phyloP scores from a whole-genome alignment of 2,797 vertebrate genomes.

The Halcyon badia region DNA sequence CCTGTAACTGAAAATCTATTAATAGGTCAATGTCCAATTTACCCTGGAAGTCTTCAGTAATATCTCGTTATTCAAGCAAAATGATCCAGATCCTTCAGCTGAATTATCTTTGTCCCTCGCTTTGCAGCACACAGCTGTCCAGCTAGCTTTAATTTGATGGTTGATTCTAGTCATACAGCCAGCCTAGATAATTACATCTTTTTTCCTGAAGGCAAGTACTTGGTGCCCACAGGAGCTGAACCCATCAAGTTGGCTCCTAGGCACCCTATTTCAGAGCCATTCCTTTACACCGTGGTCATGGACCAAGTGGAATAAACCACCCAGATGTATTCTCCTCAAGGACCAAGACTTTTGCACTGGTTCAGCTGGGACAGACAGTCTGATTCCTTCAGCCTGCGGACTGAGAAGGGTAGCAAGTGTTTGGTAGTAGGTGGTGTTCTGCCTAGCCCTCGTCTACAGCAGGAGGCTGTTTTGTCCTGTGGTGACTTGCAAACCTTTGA shows the following conservation, averaged over 20 bases:
- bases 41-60: neutral
- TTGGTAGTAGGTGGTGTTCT: neutral
- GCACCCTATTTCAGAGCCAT: neutral
- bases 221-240: neutral
- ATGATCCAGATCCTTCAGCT: neutral
- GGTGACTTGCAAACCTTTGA: constrained; percentile 2
- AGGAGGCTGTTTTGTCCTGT: neutral
- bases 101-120: neutral
- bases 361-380: neutral
- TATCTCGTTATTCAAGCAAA: neutral
- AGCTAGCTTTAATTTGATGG: neutral
- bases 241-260: neutral
- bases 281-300: fast-evolving
- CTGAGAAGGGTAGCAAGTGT: neutral
- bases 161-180: neutral
- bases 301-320: neutral
- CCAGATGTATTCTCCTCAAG: neutral
- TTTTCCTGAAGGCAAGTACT: neutral
- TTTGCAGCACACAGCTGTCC: neutral
- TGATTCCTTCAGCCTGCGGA: neutral
- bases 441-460: neutral
- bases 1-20: neutral
- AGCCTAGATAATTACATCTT: neutral
- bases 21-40: neutral
- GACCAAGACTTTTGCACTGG: fast-evolving